A percentile compares a stretch with the other conserved stretches of the same genome.
Evolutionary conservation across 2,113 vertebrate species (phyloP).

Genomic region (Ammospiza nelsoni): DNA sequence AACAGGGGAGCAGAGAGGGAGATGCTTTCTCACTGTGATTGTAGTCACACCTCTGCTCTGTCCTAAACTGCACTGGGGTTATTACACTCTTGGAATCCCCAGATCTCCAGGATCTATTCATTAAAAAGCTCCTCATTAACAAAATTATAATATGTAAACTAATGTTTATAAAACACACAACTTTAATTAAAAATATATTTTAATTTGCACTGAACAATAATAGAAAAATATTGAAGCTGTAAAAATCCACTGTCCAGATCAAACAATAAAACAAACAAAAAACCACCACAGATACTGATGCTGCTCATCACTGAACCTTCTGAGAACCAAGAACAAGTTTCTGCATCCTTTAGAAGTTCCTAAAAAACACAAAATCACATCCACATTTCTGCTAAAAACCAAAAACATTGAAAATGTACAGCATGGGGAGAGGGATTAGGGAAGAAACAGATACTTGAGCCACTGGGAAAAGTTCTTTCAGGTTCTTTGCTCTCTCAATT

Average conservation of each 20-base stretch:
- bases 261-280: background rate
- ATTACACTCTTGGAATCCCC: background rate
- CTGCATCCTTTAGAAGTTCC: background rate
- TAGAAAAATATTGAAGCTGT: background rate
- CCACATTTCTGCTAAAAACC: background rate
- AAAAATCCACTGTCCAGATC: background rate
- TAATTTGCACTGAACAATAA: slow-evolving; percentile 39
- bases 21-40: background rate
- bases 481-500: background rate
- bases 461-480: background rate
- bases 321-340: background rate
- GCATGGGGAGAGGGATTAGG: background rate
- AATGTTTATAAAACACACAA: background rate
- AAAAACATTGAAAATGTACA: background rate
- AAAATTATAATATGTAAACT: background rate
- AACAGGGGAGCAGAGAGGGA: background rate
- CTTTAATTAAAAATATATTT: slow-evolving; percentile 39
- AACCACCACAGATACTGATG: background rate
- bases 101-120: background rate
- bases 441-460: slow-evolving; percentile 1
- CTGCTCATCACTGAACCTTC: background rate
- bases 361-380: background rate
- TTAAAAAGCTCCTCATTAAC: background rate
- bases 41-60: background rate
- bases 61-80: background rate